Evolutionary conservation across 2,888 invertebrate species (phyloP).

Genomic region (Hedya salicella): DNA sequence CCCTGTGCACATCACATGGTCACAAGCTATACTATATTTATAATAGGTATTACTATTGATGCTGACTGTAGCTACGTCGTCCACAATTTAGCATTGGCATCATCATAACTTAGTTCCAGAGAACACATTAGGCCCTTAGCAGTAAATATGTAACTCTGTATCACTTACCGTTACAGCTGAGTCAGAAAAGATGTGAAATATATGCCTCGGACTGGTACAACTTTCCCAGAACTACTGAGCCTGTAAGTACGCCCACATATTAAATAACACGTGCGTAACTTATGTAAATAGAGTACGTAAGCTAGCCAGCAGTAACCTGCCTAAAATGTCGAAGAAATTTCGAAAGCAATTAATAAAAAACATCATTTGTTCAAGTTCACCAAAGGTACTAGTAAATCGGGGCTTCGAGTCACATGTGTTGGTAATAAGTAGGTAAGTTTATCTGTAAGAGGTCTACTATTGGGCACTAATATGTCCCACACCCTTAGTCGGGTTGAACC

Average conservation of each 20-base stretch:
- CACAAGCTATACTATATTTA: no score
- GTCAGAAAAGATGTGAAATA: conserved; percentile 26
- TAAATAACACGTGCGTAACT: conserved; percentile 23
- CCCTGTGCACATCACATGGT: no score
- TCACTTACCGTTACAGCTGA: conserved; percentile 20
- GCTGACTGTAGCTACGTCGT: background rate
- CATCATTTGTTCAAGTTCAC: no score
- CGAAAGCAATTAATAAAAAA: no score
- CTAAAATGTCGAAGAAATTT: no score
- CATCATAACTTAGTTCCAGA: conserved; percentile 21
- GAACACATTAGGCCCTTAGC: conserved; percentile 15
- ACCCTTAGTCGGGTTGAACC: no score
- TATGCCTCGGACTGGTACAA: conserved; percentile 19
- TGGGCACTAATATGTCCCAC: no score
- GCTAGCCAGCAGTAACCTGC: no score
- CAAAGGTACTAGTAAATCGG: no score
- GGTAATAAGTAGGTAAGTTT: no score
- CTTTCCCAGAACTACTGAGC: conserved; percentile 36
- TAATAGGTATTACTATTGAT: background rate
- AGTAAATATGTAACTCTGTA: conserved; percentile 23
- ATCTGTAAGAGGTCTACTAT: no score
- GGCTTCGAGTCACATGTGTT: no score
- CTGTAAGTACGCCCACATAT: conserved; percentile 18
- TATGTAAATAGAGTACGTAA: background rate
- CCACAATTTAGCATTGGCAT: conserved; percentile 8